phyloP scores from a whole-genome alignment of 1,140 invertebrate species.

The Paraescarpia echinospica region DNA sequence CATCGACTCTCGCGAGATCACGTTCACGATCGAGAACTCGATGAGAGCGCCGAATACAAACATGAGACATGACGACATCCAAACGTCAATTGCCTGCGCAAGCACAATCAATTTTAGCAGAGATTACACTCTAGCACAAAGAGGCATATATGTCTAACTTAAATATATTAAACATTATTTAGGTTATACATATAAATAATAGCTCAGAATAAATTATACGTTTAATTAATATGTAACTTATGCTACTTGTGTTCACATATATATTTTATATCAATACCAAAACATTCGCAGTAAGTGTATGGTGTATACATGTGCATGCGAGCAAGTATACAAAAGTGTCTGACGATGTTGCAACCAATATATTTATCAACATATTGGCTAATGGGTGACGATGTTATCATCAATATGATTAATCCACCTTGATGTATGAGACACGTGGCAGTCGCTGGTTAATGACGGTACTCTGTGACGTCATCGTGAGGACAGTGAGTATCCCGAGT shows the following conservation, averaged over 20 bases:
- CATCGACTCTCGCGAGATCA: slow-evolving; percentile 27
- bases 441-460: slow-evolving; percentile 15
- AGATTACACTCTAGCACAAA: background rate
- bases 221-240: too few species aligned
- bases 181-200: too few species aligned
- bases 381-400: too few species aligned
- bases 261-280: too few species aligned
- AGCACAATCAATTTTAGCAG: background rate
- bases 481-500: slow-evolving; percentile 45
- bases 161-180: too few species aligned
- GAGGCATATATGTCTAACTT: too few species aligned
- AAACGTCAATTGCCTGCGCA: slow-evolving; percentile 51
- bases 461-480: slow-evolving; percentile 30
- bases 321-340: too few species aligned
- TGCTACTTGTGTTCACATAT: too few species aligned
- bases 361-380: too few species aligned
- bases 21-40: slow-evolving; percentile 53
- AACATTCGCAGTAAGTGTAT: too few species aligned
- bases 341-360: background rate
- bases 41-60: slow-evolving; percentile 54
- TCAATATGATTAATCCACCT: slow-evolving; percentile 57
- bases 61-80: slow-evolving; percentile 53
- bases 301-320: too few species aligned
- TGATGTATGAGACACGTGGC: slow-evolving; percentile 61
- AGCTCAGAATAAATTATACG: too few species aligned